Conservation (phyloP, 2,888 invertebrate genomes). For the Melangyna quadrimaculata region DNA sequence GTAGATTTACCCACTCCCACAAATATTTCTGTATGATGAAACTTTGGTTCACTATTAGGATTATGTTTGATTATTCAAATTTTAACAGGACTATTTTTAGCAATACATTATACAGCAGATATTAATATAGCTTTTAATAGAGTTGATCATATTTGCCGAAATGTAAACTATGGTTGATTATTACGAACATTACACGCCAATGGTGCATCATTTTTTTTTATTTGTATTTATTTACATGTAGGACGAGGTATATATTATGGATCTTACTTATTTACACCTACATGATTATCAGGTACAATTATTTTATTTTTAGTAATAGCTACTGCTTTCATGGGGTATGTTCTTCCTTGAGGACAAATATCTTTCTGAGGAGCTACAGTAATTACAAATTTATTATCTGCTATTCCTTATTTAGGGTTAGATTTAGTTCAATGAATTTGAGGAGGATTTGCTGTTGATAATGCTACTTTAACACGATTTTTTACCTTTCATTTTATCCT, state of each 20-base stretch:
- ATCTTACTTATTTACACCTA: slow-evolving; percentile 82
- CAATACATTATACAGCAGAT: slow-evolving; percentile 86
- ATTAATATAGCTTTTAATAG: slow-evolving; percentile 85
- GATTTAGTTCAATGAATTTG: slow-evolving; percentile 87
- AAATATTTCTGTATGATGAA: slow-evolving; percentile 86
- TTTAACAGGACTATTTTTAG: slow-evolving; percentile 86
- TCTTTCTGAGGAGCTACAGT: slow-evolving; percentile 91
- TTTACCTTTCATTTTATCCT: slow-evolving; percentile 88
- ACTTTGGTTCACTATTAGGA: slow-evolving; percentile 86
- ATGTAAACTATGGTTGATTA: slow-evolving; percentile 87
- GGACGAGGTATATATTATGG: slow-evolving; percentile 85
- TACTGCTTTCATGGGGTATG: slow-evolving; percentile 90
- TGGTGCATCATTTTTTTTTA: slow-evolving; percentile 88
- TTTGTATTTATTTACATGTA: slow-evolving; percentile 86
- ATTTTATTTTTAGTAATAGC: slow-evolving; percentile 87
- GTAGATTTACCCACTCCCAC: slow-evolving; percentile 84
- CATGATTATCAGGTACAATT: slow-evolving; percentile 86
- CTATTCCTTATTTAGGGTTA: slow-evolving; percentile 86
- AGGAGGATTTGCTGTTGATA: slow-evolving; percentile 89
- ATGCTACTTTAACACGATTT: slow-evolving; percentile 88
- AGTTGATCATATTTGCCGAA: slow-evolving; percentile 86
- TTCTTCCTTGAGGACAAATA: slow-evolving; percentile 90
- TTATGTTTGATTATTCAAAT: slow-evolving; percentile 86
- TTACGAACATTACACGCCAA: slow-evolving; percentile 86
- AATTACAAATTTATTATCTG: slow-evolving; percentile 89